phyloP scores from a whole-genome alignment of 2,113 vertebrate species.

The Casuarius casuarius region DNA sequence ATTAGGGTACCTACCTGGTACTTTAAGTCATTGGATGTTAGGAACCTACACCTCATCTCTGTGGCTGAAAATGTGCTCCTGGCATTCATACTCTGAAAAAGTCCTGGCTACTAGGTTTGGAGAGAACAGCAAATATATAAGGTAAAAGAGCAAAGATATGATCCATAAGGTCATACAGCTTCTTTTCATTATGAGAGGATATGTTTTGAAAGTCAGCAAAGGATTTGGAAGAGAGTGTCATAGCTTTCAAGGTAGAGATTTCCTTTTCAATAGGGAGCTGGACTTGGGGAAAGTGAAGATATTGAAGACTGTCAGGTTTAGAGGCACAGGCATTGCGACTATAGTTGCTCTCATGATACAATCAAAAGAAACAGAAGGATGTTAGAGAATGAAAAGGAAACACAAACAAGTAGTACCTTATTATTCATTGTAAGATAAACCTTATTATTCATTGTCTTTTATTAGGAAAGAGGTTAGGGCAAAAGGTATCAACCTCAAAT shows the following conservation, averaged over 20 bases:
- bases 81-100: not conserved
- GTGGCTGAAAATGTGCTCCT: not conserved
- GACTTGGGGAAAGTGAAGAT: not conserved
- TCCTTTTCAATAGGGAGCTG: not conserved
- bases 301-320: not conserved
- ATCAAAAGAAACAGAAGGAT: not conserved
- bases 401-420: not conserved
- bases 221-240: constrained; percentile 22
- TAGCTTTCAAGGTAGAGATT: not conserved
- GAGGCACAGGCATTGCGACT: not conserved
- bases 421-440: not conserved
- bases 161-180: not conserved
- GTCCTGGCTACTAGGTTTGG: not conserved
- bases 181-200: not conserved
- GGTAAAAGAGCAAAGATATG: not conserved
- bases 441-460: not conserved
- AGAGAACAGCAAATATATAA: not conserved
- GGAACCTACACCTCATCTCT: not conserved
- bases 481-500: not conserved
- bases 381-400: not conserved
- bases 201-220: not conserved
- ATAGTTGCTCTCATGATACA: not conserved
- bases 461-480: not conserved
- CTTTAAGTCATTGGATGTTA: not conserved
- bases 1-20: not conserved